phyloP scores from a whole-genome alignment of 2,888 invertebrate genomes.

The Augochlorella aurata region DNA sequence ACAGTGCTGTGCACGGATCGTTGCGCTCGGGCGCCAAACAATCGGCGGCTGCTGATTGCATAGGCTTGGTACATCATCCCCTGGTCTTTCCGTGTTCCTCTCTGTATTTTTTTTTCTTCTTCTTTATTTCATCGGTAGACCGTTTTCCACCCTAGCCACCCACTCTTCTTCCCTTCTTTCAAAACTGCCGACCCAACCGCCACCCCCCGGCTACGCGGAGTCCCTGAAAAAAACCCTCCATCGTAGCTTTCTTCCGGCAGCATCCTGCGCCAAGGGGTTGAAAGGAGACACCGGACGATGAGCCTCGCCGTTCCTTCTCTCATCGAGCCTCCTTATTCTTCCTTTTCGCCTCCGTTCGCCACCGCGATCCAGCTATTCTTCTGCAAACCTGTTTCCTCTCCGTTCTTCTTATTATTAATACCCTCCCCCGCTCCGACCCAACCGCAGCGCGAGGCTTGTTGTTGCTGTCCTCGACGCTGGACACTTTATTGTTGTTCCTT shows the following conservation, averaged over 20 bases:
- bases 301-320: slow-evolving; percentile 22
- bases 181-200: slow-evolving; percentile 47
- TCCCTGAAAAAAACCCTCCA: slow-evolving; percentile 35
- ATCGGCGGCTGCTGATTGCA: slow-evolving; percentile 72
- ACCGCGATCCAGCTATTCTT: slow-evolving; percentile 71
- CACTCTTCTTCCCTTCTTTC: slow-evolving; percentile 56
- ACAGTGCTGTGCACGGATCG: slow-evolving; percentile 75
- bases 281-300: background rate
- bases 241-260: slow-evolving; percentile 21
- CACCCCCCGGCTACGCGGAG: slow-evolving; percentile 23
- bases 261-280: slow-evolving; percentile 30
- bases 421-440: slow-evolving; percentile 43
- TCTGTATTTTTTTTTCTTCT: slow-evolving; percentile 34
- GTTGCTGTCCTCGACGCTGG: slow-evolving; percentile 73
- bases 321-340: slow-evolving; percentile 34
- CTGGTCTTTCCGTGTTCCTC: slow-evolving; percentile 44
- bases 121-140: slow-evolving; percentile 57
- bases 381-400: slow-evolving; percentile 78
- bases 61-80: slow-evolving; percentile 64
- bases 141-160: slow-evolving; percentile 52
- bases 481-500: slow-evolving; percentile 75
- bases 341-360: slow-evolving; percentile 39
- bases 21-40: slow-evolving; percentile 75
- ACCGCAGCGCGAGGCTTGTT: slow-evolving; percentile 56
- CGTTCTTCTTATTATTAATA: slow-evolving; percentile 77